Percentiles rank a stretch among this genome's conserved stretches.
Evolutionary conservation across 1,140 invertebrate species (phyloP).

Genomic region (Drosophila seguyi): DNA sequence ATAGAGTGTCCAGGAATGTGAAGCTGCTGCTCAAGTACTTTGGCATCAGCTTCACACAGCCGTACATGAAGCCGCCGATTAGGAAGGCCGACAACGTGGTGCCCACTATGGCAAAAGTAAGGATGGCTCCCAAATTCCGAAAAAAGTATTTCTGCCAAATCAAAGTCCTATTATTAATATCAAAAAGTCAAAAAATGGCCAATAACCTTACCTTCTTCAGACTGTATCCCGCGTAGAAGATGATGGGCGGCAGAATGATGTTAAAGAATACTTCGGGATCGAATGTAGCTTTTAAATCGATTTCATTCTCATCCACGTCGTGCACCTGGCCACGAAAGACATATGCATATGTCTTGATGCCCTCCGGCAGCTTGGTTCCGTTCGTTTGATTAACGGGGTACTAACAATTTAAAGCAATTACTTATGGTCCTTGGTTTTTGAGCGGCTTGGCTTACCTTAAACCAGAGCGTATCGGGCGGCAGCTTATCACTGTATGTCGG

Average conservation of each 20-base stretch:
- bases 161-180: too few relatives aligned
- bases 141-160: conserved; percentile 99
- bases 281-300: conserved; percentile 97
- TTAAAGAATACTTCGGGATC: conserved; percentile 99
- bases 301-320: conserved; percentile 92
- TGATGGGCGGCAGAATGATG: conserved; percentile 98
- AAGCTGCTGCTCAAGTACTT: conserved; percentile 89
- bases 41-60: conserved; percentile 93
- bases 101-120: conserved; percentile 98
- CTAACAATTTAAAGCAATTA: conserved; percentile 66
- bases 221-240: conserved; percentile 99
- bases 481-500: conserved; percentile 89
- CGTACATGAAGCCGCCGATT: conserved; percentile 95
- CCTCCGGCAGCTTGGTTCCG: conserved; percentile 56
- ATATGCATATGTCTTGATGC: conserved; percentile 92
- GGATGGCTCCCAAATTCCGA: conserved; percentile 97
- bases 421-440: too few relatives aligned
- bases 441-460: conserved; percentile 85
- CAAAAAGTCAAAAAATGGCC: neutral
- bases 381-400: conserved; percentile 83
- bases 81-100: conserved; percentile 97
- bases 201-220: conserved; percentile 92
- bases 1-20: conserved; percentile 96
- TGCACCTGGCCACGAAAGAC: conserved; percentile 93
- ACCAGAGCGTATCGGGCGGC: conserved; percentile 93